Evolutionary conservation across 2,888 invertebrate genomes (phyloP).

Genomic region (Ichneumoninae sp.): DNA sequence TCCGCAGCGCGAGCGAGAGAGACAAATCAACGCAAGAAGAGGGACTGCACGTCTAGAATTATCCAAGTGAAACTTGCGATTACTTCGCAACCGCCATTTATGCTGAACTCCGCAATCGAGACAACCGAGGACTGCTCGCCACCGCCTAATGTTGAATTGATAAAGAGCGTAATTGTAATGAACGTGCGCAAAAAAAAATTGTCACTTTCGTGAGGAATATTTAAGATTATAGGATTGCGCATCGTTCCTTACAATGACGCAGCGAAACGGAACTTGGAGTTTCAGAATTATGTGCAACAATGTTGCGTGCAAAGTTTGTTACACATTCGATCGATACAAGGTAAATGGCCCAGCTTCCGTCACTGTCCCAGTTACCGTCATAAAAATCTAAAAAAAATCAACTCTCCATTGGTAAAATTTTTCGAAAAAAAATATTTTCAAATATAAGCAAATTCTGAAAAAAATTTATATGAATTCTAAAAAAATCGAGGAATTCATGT

Average conservation of each 20-base stretch:
- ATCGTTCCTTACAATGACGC: not conserved
- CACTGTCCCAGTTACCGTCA: too few species aligned
- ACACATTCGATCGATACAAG: not conserved
- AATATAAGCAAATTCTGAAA: too few species aligned
- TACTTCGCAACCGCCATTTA: slow-evolving; percentile 29
- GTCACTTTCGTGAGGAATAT: not conserved
- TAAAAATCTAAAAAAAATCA: too few species aligned
- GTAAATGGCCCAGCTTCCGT: too few species aligned
- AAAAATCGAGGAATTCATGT: too few species aligned
- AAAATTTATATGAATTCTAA: too few species aligned
- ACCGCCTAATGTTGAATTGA: slow-evolving; percentile 53
- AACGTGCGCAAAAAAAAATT: slow-evolving; percentile 15
- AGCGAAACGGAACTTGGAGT: not conserved
- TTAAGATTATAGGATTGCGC: slow-evolving; percentile 3
- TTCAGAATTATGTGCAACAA: not conserved
- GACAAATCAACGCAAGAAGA: not conserved
- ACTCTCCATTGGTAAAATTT: too few species aligned
- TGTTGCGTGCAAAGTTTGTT: not conserved
- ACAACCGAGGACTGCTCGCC: not conserved
- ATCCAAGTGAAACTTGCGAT: slow-evolving; percentile 12
- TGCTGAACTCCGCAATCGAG: slow-evolving; percentile 17
- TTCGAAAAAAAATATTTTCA: too few species aligned
- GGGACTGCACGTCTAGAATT: not conserved
- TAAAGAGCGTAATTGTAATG: slow-evolving; percentile 51
- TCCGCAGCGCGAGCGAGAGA: not conserved